phyloP scores from a whole-genome alignment of 2,113 vertebrate species.

The Nanorana parkeri region DNA sequence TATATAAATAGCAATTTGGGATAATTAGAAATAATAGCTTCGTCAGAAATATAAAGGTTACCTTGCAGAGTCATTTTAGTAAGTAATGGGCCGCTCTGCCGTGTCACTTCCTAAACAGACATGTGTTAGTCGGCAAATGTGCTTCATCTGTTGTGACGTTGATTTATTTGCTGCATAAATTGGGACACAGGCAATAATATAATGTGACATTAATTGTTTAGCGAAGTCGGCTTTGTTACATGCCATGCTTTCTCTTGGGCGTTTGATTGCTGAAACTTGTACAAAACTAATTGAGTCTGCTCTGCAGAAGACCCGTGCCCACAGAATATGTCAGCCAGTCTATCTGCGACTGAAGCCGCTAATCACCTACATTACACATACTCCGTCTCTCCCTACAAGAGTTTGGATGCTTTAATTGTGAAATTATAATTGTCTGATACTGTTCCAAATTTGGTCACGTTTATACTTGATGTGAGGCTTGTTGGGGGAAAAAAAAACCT shows the following conservation, averaged over 20 bases:
- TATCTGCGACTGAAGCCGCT: conserved; percentile 60
- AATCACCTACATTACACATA: conserved; percentile 66
- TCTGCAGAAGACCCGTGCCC: conserved; percentile 71
- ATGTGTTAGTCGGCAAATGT: conserved; percentile 74
- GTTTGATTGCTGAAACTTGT: conserved; percentile 78
- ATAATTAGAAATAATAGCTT: conserved; percentile 62
- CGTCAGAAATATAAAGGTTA: conserved; percentile 69
- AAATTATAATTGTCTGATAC: conserved; percentile 21
- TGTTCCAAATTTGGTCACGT: neutral
- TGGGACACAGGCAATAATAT: conserved; percentile 86
- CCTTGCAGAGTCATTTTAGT: conserved; percentile 68
- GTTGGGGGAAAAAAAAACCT: too few species aligned
- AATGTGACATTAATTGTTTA: conserved; percentile 94
- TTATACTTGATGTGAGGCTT: neutral
- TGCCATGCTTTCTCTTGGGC: conserved; percentile 77
- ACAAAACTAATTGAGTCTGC: conserved; percentile 79
- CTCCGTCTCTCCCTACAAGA: conserved; percentile 8
- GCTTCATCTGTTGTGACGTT: conserved; percentile 79
- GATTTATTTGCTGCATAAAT: conserved; percentile 94
- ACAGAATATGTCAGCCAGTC: conserved; percentile 60
- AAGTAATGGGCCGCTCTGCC: conserved; percentile 67
- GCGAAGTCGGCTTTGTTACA: conserved; percentile 78
- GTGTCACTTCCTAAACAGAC: conserved; percentile 79
- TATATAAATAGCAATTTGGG: conserved; percentile 66
- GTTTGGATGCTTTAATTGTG: conserved; percentile 5